Evolutionary conservation across 2,113 vertebrate genomes (phyloP), one percentile per base, ranked within the genome.

Genomic region (Brachyhypopomus occidentalis): DNA sequence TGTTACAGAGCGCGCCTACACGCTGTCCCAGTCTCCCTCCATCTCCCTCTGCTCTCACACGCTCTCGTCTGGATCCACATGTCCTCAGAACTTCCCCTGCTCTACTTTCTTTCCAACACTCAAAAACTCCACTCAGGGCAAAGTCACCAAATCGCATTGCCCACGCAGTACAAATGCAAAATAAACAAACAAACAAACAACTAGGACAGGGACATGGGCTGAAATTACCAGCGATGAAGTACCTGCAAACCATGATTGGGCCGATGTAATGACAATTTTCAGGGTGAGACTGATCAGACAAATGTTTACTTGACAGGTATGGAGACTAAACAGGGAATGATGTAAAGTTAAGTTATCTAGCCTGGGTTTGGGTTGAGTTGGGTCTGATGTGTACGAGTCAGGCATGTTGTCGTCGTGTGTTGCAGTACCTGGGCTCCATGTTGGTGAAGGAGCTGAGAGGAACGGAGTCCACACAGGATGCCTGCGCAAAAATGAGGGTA

Each of bases 401-500:
- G 22, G 19, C 58, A 52, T 5, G 23, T 20, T 67, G 25, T 5
- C 25, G 23, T 7, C 70, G 22, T 36, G 14, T 82, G 22, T 64
- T 78, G 87, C 90, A 99, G 98, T 99, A 99, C 92, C 94, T 99
- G 95, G 98, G 98, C 89, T 99, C 98, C 85, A 99, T 99, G 97
- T 92, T 99, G 93, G 97, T 99, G 82, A 99, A 99, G 90, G 98
- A 99, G 88, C 92, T 99, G 86, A 94, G 98, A 92, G 98, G 98
- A 63, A 99, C 97, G 5, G 98, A 99, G 83, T 99, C 98, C 76
- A 99, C 98, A 83, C 98, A 99, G 86, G 98, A 99, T 79, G 98
- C 97, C 0, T 99, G 98, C 87, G 96, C 97, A 87, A 99, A 99
- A 93, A 99, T 99, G 97, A 93, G 98, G 96, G 98, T 99, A 95